These are phyloP conservation scores for Piscicola geometra DNA, from an alignment of 2,888 invertebrate genomes.

Conservation along the genomic window DNA sequence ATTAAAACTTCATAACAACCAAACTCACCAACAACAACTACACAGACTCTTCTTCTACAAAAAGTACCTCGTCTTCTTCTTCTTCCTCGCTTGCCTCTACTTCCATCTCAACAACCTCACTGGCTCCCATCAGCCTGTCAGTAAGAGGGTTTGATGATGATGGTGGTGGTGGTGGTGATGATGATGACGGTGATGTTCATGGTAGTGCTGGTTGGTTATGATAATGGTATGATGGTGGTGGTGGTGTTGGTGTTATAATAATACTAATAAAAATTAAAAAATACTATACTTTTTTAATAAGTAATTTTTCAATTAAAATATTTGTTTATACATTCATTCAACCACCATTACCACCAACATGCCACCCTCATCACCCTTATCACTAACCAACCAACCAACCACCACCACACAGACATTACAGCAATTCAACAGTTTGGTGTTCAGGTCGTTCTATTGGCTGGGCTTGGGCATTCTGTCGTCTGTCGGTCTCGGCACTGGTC, in stretches of 20 bases:
- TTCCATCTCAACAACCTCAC: background rate
- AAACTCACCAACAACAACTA: background rate
- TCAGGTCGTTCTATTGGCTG: slow-evolving; percentile 85
- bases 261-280: too few species aligned
- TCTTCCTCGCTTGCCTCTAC: background rate
- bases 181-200: too few species aligned
- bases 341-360: too few species aligned
- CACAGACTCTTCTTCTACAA: background rate
- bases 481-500: slow-evolving; percentile 92
- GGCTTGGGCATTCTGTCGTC: slow-evolving; percentile 91
- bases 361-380: too few species aligned
- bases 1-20: background rate
- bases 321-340: too few species aligned
- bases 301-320: too few species aligned
- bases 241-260: too few species aligned
- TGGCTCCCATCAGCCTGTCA: background rate
- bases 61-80: background rate
- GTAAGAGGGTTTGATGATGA: background rate
- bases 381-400: too few species aligned
- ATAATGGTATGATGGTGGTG: too few species aligned
- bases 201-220: too few species aligned
- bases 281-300: too few species aligned
- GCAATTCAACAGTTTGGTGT: slow-evolving; percentile 48
- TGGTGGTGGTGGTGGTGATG: too few species aligned
- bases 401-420: background rate